Conservation (phyloP, 1,140 invertebrate genomes). For the Himalopsyche phryganea region DNA sequence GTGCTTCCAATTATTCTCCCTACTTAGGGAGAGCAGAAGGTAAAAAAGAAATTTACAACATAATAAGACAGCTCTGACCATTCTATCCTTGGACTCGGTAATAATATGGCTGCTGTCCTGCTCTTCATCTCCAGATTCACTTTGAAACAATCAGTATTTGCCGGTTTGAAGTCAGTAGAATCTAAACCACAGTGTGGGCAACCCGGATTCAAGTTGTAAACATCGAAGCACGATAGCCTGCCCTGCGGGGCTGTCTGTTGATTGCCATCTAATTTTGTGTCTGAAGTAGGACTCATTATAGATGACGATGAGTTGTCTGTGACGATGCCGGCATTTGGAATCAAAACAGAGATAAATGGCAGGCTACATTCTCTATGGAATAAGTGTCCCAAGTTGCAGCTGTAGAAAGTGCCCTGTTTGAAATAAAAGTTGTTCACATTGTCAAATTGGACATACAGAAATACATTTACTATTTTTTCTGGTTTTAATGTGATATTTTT, state of each 20-base stretch:
- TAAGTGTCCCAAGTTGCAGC: slow-evolving; percentile 66
- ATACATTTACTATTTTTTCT: too few relatives aligned
- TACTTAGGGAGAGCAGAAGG: too few relatives aligned
- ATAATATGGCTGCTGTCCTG: slow-evolving; percentile 39
- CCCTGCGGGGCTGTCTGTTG: background rate
- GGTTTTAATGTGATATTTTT: too few relatives aligned
- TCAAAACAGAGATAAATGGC: slow-evolving; percentile 24
- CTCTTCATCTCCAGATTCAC: slow-evolving; percentile 41
- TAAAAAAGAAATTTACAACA: too few relatives aligned
- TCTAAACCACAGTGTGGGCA: slow-evolving; percentile 79
- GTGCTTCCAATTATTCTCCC: too few relatives aligned
- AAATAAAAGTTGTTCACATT: too few relatives aligned
- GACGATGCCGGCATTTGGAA: background rate
- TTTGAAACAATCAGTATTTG: slow-evolving; percentile 36
- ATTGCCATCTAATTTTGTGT: background rate
- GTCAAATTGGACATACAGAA: too few relatives aligned
- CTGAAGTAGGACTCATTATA: too few relatives aligned
- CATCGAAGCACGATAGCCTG: slow-evolving; percentile 7
- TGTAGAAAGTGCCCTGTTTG: slow-evolving; percentile 68
- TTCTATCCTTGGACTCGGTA: slow-evolving; percentile 44
- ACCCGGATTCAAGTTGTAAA: slow-evolving; percentile 30
- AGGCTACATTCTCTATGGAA: slow-evolving; percentile 74
- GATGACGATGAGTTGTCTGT: too few relatives aligned
- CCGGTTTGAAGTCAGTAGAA: slow-evolving; percentile 46
- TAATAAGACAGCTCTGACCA: too few relatives aligned